A percentile compares a stretch with the other conserved stretches of the same genome.
These are phyloP conservation scores for Leptinotarsa texana DNA, from an alignment of 1,140 invertebrate species.

Conservation along the genomic window DNA sequence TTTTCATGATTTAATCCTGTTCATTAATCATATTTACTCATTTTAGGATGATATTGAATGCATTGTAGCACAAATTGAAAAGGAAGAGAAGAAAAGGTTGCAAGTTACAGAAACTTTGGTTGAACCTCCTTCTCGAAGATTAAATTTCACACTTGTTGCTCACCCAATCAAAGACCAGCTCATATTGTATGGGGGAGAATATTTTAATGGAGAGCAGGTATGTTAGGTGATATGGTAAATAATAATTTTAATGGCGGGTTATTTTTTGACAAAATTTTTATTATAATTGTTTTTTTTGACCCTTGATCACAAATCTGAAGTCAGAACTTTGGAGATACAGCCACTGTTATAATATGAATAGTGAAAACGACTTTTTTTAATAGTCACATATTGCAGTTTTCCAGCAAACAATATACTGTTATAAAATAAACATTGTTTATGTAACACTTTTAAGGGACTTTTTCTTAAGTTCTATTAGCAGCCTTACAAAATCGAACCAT, in stretches of 20 bases:
- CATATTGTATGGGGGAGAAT: constrained; percentile 91
- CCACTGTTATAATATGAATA: too few species aligned
- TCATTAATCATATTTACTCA: neutral
- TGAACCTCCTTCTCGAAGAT: constrained; percentile 71
- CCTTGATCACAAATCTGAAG: neutral
- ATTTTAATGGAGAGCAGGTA: constrained; percentile 87
- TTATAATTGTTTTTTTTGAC: too few species aligned
- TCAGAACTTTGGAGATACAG: neutral
- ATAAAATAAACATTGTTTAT: too few species aligned
- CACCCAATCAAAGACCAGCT: constrained; percentile 89
- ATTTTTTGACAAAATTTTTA: too few species aligned
- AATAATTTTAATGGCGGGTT: neutral
- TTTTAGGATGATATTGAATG: constrained; percentile 83
- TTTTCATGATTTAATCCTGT: constrained; percentile 24
- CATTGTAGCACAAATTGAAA: constrained; percentile 80
- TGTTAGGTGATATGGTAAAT: constrained; percentile 26
- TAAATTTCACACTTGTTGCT: constrained; percentile 78
- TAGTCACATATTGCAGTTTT: too few species aligned
- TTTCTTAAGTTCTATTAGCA: too few species aligned
- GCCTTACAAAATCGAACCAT: too few species aligned
- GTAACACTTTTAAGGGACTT: too few species aligned
- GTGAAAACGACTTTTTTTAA: too few species aligned
- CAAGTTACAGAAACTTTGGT: constrained; percentile 74
- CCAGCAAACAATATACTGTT: too few species aligned
- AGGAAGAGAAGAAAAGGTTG: constrained; percentile 72